Evolutionary conservation across 1,140 invertebrate genomes (phyloP).

Genomic region (Lordiphosa collinella): DNA sequence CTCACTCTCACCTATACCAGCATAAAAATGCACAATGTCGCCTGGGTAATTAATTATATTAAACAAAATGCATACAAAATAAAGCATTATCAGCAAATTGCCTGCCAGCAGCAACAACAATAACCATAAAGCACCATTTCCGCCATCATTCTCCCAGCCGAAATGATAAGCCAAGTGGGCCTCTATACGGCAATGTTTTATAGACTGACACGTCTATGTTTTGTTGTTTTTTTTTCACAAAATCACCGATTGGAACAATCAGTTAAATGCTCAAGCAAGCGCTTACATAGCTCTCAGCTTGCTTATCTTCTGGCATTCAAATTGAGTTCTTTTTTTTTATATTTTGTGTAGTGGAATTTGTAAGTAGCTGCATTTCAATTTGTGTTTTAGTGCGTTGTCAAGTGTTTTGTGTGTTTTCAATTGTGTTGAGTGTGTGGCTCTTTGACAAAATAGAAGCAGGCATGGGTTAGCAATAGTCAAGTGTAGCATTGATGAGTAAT

Average conservation of each 20-base stretch:
- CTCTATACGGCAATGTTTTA: slow-evolving; percentile 33
- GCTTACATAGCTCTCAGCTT: slow-evolving; percentile 20
- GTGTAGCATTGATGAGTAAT: slow-evolving; percentile 52
- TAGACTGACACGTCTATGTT: slow-evolving; percentile 47
- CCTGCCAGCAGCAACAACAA: slow-evolving; percentile 12
- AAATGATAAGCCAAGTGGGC: slow-evolving; percentile 44
- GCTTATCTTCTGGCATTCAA: slow-evolving; percentile 65
- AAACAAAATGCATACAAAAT: slow-evolving; percentile 30
- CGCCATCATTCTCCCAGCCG: slow-evolving; percentile 54
- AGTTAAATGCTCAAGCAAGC: slow-evolving; percentile 50
- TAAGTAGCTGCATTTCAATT: slow-evolving; percentile 66
- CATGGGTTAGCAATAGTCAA: slow-evolving; percentile 18
- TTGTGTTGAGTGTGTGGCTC: neutral
- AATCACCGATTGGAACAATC: slow-evolving; percentile 76
- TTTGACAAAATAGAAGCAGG: neutral
- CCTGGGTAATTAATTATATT: slow-evolving; percentile 16
- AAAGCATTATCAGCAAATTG: slow-evolving; percentile 31
- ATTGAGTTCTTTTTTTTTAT: slow-evolving; percentile 43
- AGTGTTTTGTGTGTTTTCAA: slow-evolving; percentile 35
- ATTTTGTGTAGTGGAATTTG: slow-evolving; percentile 39
- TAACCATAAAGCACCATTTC: slow-evolving; percentile 69
- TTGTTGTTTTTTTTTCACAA: slow-evolving; percentile 36
- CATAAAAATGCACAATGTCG: slow-evolving; percentile 19
- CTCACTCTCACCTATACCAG: neutral
- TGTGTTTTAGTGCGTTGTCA: slow-evolving; percentile 57